phyloP scores from a whole-genome alignment of 2,888 invertebrate species.

The Eremobia ochroleuca region DNA sequence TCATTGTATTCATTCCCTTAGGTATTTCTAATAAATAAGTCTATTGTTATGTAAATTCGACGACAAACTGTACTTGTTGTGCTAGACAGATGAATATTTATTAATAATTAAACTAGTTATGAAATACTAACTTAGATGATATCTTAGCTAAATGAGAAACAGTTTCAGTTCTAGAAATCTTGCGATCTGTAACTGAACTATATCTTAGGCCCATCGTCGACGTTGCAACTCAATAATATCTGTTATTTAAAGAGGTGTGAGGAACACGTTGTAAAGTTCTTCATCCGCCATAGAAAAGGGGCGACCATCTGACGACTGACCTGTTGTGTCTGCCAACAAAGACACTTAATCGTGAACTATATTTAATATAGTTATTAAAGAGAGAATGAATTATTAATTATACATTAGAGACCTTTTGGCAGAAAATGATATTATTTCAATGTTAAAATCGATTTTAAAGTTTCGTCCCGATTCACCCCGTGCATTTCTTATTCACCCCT shows the following conservation, averaged over 20 bases:
- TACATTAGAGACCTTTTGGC: too few species aligned
- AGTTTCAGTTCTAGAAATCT: constrained; percentile 1
- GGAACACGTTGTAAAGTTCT: too few species aligned
- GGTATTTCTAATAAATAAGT: constrained; percentile 27
- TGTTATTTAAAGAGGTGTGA: too few species aligned
- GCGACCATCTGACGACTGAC: too few species aligned
- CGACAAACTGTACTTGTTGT: constrained; percentile 24
- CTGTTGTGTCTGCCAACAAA: background rate
- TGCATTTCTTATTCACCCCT: too few species aligned
- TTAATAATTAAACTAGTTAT: constrained; percentile 25
- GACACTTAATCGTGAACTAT: too few species aligned
- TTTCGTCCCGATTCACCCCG: too few species aligned
- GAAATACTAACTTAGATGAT: constrained; percentile 9
- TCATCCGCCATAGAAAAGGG: background rate
- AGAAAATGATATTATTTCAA: too few species aligned
- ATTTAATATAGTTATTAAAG: too few species aligned
- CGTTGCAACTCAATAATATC: background rate
- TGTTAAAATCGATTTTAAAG: too few species aligned
- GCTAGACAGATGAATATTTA: constrained; percentile 41
- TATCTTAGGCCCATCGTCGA: too few species aligned
- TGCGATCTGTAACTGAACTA: background rate
- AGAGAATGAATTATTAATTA: too few species aligned
- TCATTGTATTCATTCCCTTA: constrained; percentile 19
- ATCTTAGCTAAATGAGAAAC: constrained; percentile 1
- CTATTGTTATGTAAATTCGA: constrained; percentile 40